Conservation (phyloP, 1,140 invertebrate genomes). For the Drosophila sturtevanti region DNA sequence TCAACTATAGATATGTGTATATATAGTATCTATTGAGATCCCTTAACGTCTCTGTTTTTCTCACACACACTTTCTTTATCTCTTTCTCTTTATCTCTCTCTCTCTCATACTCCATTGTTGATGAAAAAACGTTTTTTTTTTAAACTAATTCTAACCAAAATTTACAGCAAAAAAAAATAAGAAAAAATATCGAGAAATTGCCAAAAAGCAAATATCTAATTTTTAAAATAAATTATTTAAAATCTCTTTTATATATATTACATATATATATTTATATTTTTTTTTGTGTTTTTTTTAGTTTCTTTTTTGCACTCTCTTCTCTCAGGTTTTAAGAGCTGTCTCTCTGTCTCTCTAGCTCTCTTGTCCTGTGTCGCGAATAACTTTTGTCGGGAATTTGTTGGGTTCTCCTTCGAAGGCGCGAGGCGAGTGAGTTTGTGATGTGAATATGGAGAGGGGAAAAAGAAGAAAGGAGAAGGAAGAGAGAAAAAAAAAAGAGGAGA, state of each 20-base stretch:
- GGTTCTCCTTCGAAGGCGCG: constrained; percentile 44
- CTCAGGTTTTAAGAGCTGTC: constrained; percentile 69
- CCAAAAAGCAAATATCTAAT: constrained; percentile 31
- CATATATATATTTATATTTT: constrained; percentile 56
- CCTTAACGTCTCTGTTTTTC: background rate
- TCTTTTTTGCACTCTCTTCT: constrained; percentile 77
- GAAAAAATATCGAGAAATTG: background rate
- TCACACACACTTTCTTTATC: background rate
- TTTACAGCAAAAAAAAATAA: background rate
- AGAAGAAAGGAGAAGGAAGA: constrained; percentile 27
- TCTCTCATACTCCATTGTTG: constrained; percentile 9
- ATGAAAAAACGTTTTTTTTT: background rate
- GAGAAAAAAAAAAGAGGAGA: constrained; percentile 20
- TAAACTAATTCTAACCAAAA: constrained; percentile 2
- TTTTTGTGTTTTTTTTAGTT: constrained; percentile 70
- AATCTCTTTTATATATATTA: constrained; percentile 52
- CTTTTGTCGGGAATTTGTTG: constrained; percentile 36
- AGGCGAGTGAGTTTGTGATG: constrained; percentile 65
- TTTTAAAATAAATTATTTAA: constrained; percentile 49
- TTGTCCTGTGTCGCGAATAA: constrained; percentile 53
- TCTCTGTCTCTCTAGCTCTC: constrained; percentile 36
- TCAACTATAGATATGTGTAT: background rate
- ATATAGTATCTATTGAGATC: background rate
- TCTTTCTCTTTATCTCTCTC: background rate
- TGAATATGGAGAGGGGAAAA: constrained; percentile 40